Evolutionary conservation across 2,113 vertebrate species (phyloP).

Genomic region (Channa maculata): DNA sequence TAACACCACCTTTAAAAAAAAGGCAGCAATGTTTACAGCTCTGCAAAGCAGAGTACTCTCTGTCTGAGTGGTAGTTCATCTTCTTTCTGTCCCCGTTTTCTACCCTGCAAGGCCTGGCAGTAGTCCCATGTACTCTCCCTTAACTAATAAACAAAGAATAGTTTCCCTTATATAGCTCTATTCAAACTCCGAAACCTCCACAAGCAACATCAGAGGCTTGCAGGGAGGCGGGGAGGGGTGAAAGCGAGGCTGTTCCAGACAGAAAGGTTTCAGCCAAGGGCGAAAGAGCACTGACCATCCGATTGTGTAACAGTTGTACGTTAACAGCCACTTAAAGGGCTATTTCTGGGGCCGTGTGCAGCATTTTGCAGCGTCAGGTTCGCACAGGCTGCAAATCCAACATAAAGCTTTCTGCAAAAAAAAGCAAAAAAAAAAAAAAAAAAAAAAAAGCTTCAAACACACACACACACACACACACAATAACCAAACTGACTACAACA

Average conservation of each 20-base stretch:
- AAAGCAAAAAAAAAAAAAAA: too few relatives aligned
- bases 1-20: slow-evolving; percentile 31
- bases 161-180: slow-evolving; percentile 81
- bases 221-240: slow-evolving; percentile 39
- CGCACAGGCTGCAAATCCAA: slow-evolving; percentile 8
- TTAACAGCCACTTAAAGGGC: slow-evolving; percentile 70
- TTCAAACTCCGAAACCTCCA: slow-evolving; percentile 58
- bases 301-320: slow-evolving; percentile 61
- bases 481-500: background rate
- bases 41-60: slow-evolving; percentile 49
- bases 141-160: slow-evolving; percentile 81
- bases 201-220: slow-evolving; percentile 48
- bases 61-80: slow-evolving; percentile 56
- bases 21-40: slow-evolving; percentile 61
- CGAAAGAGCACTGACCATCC: slow-evolving; percentile 41
- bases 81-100: slow-evolving; percentile 62
- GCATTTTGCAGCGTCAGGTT: slow-evolving; percentile 49
- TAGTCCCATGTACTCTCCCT: slow-evolving; percentile 67
- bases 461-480: too few relatives aligned
- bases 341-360: slow-evolving; percentile 58
- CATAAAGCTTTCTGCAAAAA: background rate
- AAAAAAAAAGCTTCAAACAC: too few relatives aligned
- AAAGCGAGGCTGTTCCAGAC: slow-evolving; percentile 30
- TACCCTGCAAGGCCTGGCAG: slow-evolving; percentile 69
- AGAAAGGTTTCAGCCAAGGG: slow-evolving; percentile 59